phyloP scores from a whole-genome alignment of 1,140 invertebrate genomes.

The Pseudoatta argentina region DNA sequence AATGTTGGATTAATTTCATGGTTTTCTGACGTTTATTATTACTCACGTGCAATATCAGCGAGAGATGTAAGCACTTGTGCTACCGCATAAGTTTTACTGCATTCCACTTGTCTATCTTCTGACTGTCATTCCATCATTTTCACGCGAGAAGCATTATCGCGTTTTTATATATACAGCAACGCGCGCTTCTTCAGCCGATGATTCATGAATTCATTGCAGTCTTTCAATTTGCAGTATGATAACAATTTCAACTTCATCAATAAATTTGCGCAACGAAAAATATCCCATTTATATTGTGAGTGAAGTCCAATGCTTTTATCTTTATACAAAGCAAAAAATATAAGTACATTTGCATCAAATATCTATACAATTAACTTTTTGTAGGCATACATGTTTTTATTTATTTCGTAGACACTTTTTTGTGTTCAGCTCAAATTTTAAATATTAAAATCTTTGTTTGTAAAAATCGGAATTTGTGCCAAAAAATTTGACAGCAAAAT shows the following conservation, averaged over 20 bases:
- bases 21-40: constrained; percentile 24
- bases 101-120: constrained; percentile 15
- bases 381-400: too few relatives aligned
- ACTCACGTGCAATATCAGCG: not conserved
- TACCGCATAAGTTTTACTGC: constrained; percentile 25
- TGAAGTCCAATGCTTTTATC: not conserved
- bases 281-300: constrained; percentile 5
- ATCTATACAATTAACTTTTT: not conserved
- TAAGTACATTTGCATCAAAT: not conserved
- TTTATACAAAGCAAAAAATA: not conserved
- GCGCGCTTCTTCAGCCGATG: not conserved
- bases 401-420: too few relatives aligned
- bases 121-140: not conserved
- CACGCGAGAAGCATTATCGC: constrained; percentile 16
- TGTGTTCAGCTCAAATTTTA: too few relatives aligned
- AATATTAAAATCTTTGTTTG: too few relatives aligned
- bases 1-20: constrained; percentile 20
- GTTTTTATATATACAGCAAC: constrained; percentile 16
- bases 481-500: too few relatives aligned
- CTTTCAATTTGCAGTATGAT: not conserved
- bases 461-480: too few relatives aligned
- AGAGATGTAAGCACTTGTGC: constrained; percentile 12
- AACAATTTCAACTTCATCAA: not conserved
- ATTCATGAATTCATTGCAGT: constrained; percentile 20
- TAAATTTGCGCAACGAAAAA: constrained; percentile 18